Base-by-base conservation (phyloP, 2,888 invertebrate species). In the Trissolcus japonicus region DNA sequence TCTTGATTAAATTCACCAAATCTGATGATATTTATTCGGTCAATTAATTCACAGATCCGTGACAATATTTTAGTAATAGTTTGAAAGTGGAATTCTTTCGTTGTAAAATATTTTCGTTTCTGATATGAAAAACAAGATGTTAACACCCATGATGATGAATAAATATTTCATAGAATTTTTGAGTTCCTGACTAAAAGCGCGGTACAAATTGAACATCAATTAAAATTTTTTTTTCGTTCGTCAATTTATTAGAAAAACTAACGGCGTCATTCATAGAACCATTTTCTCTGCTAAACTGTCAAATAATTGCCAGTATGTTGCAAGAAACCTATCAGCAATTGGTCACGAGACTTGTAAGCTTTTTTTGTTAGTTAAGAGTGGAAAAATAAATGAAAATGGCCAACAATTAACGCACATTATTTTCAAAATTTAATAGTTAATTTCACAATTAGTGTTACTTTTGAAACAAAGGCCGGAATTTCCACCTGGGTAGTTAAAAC, bases 391-490 rank as follows among this genome's bases (percentile, higher is more conserved):
- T 11, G 35, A 35, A 29, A 35, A 35, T 35, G 35, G 7, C 35
- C 35, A 35, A 35, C 35, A 35, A 35, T 35, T 35, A 35, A 35
- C 35, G 35, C 35, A 35, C 35, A 35, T 35, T 4, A 4, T 35
- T 35, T 35, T 35, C 1, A 35, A 35, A 35, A 35, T 35, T 35
- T 35, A 0, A 35, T 35, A 35, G 35, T 11, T 11, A 7, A 11
- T 35, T 35, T 35, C 35, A 35, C 35, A 35, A 35, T 35, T 35
- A 35, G 7, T 9, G 25, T 35, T 11, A 35, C 35, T 35, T 35
- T 35, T 35, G 35, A 40, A 13, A n/a, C 16, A 73, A 73, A 61
- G 61, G 67, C 43, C 54, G 61, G 73, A 66, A 48, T 66, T 21
- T 73, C 48, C 25, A 46, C 25, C 41, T 35, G 16, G 1, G 16